Base-by-base conservation (phyloP, 2,888 invertebrate species). In the Tethea ocularis region DNA sequence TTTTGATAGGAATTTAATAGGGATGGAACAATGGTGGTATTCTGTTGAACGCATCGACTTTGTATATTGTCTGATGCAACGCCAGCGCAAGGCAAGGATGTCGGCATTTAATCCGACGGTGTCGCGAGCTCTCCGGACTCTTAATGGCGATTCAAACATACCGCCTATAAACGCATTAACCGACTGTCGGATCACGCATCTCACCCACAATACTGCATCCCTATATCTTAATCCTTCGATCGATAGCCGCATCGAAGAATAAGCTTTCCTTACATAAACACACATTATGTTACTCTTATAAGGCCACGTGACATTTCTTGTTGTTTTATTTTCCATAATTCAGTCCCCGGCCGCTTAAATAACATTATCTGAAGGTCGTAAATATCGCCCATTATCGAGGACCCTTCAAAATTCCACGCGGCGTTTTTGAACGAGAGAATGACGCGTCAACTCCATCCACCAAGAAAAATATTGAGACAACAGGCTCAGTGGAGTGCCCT, bases 381-480 rank as follows among this genome's bases (percentile, higher is more conserved):
- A 91, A 92, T 91, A 90, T 91, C 84, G 83, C 77, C 89, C 89
- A 91, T 90, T 92, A 91, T 89, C 87, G 84, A 89, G 83, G 69
- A 78, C 88, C 86, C 91, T 89, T 89, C 87, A 89, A 86, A 91
- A 91, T 89, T 86, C 89, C 89, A 83, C 72, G 87, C 91, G 90
- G 91, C 75, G 84, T 88, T 86, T 89, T 90, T 88, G 86, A 90
- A 83, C 84, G 81, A 82, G 84, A 82, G 89, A 89, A 88, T 91
- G 91, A 91, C 91, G 84, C 86, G 88, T 89, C 90, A 90, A 87
- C 89, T 88, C 83, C 79, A 83, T 82, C 87, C 83, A 85, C 84
- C 68, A 91, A 91, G 92, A 91, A 93, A 92, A 93, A 93, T 91
- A 93, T 92, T 92, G 91, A 91, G 91, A 91, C 92, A 92, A 90